Evolutionary conservation across 2,797 vertebrate genomes (phyloP).

Genomic region (Cephalopachus bancanus): DNA sequence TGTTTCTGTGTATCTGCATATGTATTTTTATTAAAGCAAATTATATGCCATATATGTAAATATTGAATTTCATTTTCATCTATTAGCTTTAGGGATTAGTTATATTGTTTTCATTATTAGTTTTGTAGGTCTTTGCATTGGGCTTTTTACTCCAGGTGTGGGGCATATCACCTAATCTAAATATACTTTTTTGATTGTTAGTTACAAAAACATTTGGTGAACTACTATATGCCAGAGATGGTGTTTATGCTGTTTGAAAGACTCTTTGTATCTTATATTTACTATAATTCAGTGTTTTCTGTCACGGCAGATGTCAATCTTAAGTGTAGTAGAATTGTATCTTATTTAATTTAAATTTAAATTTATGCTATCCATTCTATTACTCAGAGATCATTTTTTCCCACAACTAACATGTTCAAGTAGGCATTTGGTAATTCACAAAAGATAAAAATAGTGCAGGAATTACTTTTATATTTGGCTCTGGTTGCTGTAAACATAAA

Average conservation of each 20-base stretch:
- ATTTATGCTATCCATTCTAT: background rate
- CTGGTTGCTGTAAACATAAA: background rate
- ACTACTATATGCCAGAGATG: background rate
- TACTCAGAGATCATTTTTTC: background rate
- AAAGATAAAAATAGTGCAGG: background rate
- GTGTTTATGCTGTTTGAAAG: background rate
- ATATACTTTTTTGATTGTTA: background rate
- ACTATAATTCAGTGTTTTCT: background rate
- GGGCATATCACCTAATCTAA: background rate
- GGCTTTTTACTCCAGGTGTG: background rate
- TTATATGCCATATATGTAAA: background rate
- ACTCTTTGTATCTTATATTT: conserved; percentile 10
- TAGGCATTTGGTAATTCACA: background rate
- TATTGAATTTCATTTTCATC: background rate
- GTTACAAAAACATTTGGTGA: background rate
- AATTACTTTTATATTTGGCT: background rate
- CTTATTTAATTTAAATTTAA: conserved; percentile 14
- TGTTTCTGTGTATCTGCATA: conserved; percentile 11
- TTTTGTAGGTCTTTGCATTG: background rate
- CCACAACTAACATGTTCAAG: background rate
- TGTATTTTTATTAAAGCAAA: background rate
- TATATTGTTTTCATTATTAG: background rate
- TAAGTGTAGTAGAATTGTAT: background rate
- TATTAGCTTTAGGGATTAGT: background rate
- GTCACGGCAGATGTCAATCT: background rate